Conservation (phyloP, 2,888 invertebrate species). For the Hirtodrosophila trivittata region DNA sequence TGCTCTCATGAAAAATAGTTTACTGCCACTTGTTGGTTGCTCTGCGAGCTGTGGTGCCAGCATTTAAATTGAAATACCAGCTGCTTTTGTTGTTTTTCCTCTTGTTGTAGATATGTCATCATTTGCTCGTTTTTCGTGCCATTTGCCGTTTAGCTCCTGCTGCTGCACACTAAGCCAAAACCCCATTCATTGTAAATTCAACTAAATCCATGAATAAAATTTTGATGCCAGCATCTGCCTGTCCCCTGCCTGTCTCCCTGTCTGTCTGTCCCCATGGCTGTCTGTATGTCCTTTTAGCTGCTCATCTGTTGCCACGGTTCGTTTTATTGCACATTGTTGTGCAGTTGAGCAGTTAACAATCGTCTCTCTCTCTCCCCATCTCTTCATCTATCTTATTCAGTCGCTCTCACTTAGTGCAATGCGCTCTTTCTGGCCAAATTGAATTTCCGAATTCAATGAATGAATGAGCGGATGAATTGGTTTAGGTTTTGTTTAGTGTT, state of each 20-base stretch:
- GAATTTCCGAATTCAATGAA: slow-evolving; percentile 83
- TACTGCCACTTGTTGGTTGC: slow-evolving; percentile 77
- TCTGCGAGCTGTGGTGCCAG: slow-evolving; percentile 41
- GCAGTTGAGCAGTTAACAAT: slow-evolving; percentile 71
- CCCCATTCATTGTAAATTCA: slow-evolving; percentile 76
- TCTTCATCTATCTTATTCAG: slow-evolving; percentile 29
- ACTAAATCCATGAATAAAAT: slow-evolving; percentile 78
- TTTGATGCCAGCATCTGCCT: slow-evolving; percentile 52
- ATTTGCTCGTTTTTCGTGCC: slow-evolving; percentile 71
- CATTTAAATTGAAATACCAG: slow-evolving; percentile 74
- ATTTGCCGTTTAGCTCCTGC: slow-evolving; percentile 48
- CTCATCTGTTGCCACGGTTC: slow-evolving; percentile 59
- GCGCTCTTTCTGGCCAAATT: slow-evolving; percentile 66
- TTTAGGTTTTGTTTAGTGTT: slow-evolving; percentile 77
- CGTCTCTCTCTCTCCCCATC: slow-evolving; percentile 23
- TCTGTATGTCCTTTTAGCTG: slow-evolving; percentile 17
- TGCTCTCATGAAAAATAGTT: slow-evolving; percentile 64
- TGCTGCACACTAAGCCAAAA: slow-evolving; percentile 57
- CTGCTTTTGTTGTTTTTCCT: slow-evolving; percentile 31
- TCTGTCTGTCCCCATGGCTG: slow-evolving; percentile 10
- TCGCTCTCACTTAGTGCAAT: slow-evolving; percentile 20
- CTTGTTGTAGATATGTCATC: slow-evolving; percentile 64
- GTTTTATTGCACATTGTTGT: slow-evolving; percentile 71
- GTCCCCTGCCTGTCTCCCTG: slow-evolving; percentile 7
- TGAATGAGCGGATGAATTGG: slow-evolving; percentile 71